phyloP scores from a whole-genome alignment of 92 coral and sea anemone genomes.

The Montipora capitata region DNA sequence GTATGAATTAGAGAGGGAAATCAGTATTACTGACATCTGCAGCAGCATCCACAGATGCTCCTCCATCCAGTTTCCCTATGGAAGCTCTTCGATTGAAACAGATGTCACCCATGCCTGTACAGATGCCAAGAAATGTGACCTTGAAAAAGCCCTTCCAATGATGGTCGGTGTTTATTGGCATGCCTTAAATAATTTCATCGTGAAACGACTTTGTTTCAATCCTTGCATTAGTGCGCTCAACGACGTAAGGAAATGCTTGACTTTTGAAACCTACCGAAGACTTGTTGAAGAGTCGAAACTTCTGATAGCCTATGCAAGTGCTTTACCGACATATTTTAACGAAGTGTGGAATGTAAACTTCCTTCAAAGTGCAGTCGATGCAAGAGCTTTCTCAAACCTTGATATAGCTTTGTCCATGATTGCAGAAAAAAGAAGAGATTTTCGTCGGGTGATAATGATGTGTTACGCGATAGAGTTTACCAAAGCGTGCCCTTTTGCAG shows the following conservation, averaged over 20 bases:
- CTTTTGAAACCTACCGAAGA: background rate
- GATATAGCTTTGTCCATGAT: conserved; percentile 34
- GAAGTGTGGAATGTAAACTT: background rate
- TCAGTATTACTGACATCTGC: no score
- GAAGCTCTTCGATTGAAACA: conserved; percentile 15
- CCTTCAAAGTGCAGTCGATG: conserved; percentile 15
- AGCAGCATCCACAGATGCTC: background rate
- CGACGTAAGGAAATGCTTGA: background rate
- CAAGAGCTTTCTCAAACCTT: conserved; percentile 39
- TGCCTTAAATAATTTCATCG: conserved; percentile 42
- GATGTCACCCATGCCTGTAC: conserved; percentile 44
- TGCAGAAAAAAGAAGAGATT: background rate
- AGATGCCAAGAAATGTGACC: conserved; percentile 36
- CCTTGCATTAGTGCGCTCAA: background rate
- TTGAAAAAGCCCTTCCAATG: background rate
- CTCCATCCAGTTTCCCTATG: conserved; percentile 4
- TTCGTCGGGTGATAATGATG: conserved; percentile 18
- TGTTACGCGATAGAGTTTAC: conserved; percentile 41
- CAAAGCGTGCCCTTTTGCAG: conserved; percentile 29
- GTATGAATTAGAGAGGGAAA: no score
- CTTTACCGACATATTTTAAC: conserved; percentile 22
- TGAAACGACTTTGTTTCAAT: conserved; percentile 50
- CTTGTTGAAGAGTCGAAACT: background rate
- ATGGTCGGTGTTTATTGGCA: conserved; percentile 70
- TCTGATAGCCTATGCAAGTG: conserved; percentile 37